Conservation (phyloP, 2,113 vertebrate species). For the Forbesichthys papilliferus region DNA sequence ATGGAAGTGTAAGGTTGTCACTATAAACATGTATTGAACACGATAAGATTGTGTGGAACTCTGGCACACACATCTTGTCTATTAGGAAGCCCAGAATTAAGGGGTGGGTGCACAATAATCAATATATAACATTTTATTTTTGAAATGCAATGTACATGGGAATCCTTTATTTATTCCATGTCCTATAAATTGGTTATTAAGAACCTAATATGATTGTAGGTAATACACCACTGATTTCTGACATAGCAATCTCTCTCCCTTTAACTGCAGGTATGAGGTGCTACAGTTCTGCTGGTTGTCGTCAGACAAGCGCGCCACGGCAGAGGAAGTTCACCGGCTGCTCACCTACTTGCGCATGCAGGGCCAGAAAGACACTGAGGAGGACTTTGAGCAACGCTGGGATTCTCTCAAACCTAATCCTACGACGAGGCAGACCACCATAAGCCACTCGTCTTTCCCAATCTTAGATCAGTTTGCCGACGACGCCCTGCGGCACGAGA, state of each 20-base stretch:
- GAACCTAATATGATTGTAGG: neutral
- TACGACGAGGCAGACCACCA: conserved; percentile 77
- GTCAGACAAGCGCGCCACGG: conserved; percentile 88
- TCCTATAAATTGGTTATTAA: too few relatives aligned
- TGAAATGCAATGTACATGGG: too few relatives aligned
- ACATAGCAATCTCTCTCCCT: neutral
- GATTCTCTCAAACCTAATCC: conserved; percentile 88
- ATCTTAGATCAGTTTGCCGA: conserved; percentile 91
- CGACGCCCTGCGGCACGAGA: conserved; percentile 85
- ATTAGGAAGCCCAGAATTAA: too few relatives aligned
- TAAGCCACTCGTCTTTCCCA: conserved; percentile 87
- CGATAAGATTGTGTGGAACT: too few relatives aligned
- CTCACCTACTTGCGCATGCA: conserved; percentile 94
- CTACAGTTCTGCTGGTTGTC: conserved; percentile 95
- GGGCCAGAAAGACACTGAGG: conserved; percentile 88
- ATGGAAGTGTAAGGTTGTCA: too few relatives aligned
- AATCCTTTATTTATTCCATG: too few relatives aligned
- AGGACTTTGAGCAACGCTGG: conserved; percentile 96
- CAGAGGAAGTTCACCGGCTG: conserved; percentile 92
- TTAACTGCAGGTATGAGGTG: conserved; percentile 87
- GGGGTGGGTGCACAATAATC: too few relatives aligned
- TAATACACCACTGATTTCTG: neutral
- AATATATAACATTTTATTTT: too few relatives aligned
- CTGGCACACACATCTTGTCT: too few relatives aligned
- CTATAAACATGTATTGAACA: too few relatives aligned